Percentiles rank a stretch among this genome's conserved stretches.
Evolutionary conservation across 2,113 vertebrate genomes (phyloP).

Genomic region (Rhineura floridana): DNA sequence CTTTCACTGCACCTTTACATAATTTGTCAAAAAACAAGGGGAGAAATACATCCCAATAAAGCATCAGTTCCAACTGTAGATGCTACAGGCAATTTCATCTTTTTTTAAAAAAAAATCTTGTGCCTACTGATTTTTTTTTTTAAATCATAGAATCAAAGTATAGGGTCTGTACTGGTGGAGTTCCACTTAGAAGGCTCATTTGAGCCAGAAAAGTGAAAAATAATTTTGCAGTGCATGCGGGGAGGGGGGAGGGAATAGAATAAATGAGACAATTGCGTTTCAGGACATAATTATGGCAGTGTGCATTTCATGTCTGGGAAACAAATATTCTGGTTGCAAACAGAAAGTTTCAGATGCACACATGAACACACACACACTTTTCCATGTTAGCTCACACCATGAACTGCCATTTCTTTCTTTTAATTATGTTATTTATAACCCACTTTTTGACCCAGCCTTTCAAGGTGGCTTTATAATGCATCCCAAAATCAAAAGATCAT

Average conservation of each 20-base stretch:
- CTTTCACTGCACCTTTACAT: constrained; percentile 70
- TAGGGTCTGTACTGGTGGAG: not conserved
- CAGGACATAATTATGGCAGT: not conserved
- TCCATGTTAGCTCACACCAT: not conserved
- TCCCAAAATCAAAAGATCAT: not conserved
- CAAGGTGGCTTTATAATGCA: not conserved
- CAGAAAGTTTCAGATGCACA: not conserved
- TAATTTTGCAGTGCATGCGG: not conserved
- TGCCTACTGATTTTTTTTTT: constrained; percentile 57
- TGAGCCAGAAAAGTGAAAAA: not conserved
- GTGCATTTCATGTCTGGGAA: not conserved
- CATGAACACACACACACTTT: not conserved
- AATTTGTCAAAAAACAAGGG: constrained; percentile 41
- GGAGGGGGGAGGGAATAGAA: not conserved
- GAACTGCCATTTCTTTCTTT: not conserved
- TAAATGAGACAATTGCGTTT: not conserved
- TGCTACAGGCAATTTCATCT: constrained; percentile 31
- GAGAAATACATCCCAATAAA: constrained; percentile 53
- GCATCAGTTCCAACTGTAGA: constrained; percentile 30
- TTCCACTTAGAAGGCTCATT: not conserved
- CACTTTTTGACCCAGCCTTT: not conserved
- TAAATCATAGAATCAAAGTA: not conserved
- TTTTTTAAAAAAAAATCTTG: not conserved
- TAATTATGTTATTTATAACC: not conserved
- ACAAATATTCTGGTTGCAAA: not conserved